Conservation (phyloP, 2,113 vertebrate species). For the Scomber scombrus region DNA sequence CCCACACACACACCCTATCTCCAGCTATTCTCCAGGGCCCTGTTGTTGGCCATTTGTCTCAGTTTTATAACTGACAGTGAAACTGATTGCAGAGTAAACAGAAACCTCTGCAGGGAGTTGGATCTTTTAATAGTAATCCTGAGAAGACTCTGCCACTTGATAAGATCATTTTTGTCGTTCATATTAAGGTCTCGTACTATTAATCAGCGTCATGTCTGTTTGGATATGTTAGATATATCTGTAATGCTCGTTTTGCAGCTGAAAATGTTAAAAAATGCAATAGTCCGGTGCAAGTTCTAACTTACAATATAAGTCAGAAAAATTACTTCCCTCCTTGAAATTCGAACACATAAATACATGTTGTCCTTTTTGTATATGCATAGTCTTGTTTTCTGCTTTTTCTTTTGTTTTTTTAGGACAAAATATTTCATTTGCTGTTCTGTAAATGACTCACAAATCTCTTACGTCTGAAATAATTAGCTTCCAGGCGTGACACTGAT, state of each 20-base stretch:
- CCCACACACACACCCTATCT: background rate
- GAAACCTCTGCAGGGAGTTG: conserved; percentile 34
- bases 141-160: conserved; percentile 22
- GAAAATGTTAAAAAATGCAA: too few relatives aligned
- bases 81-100: conserved; percentile 39
- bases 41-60: conserved; percentile 44
- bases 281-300: too few relatives aligned
- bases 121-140: conserved; percentile 13
- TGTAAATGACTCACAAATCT: background rate
- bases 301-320: background rate
- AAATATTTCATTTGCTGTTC: background rate
- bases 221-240: too few relatives aligned
- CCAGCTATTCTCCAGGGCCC: conserved; percentile 18
- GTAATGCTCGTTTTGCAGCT: too few relatives aligned
- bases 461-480: background rate
- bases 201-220: too few relatives aligned
- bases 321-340: background rate
- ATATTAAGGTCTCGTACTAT: too few relatives aligned
- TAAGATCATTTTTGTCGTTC: background rate
- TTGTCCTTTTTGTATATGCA: background rate
- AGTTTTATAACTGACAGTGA: conserved; percentile 16
- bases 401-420: background rate
- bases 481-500: background rate
- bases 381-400: background rate
- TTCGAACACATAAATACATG: too few relatives aligned